A percentile compares a stretch with the other conserved stretches of the same genome.
Evolutionary conservation across 1,140 invertebrate genomes (phyloP).

Genomic region (Bombus cullumanus): DNA sequence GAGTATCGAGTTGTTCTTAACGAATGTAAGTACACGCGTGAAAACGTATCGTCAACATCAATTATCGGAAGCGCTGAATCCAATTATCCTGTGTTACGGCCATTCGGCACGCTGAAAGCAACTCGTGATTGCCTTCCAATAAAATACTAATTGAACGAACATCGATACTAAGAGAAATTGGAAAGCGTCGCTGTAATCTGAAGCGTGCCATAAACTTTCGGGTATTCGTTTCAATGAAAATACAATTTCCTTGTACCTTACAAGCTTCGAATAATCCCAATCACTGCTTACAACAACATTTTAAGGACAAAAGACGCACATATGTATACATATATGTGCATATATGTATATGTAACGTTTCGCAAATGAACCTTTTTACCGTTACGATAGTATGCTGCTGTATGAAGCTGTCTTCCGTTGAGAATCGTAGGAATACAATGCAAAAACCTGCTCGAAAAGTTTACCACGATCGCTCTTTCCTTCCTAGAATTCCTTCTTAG

Average conservation of each 20-base stretch:
- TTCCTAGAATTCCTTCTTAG: constrained; percentile 13
- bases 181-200: constrained; percentile 1
- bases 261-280: background rate
- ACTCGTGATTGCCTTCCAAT: constrained; percentile 58
- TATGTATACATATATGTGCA: no score
- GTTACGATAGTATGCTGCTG: background rate
- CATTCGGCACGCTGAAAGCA: constrained; percentile 45
- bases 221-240: background rate
- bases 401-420: background rate
- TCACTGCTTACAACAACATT: background rate
- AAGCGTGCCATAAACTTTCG: background rate
- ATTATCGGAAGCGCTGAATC: constrained; percentile 66
- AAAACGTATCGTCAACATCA: constrained; percentile 50
- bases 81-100: constrained; percentile 63
- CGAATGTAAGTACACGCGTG: constrained; percentile 40
- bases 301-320: background rate
- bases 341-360: no score
- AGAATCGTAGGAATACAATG: background rate
- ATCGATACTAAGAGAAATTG: background rate
- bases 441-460: constrained; percentile 3
- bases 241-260: background rate
- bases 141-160: constrained; percentile 62
- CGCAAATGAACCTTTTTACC: background rate
- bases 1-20: background rate
- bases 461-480: constrained; percentile 8